A percentile compares a stretch with the other conserved stretches of the same genome.
phyloP scores from a whole-genome alignment of 2,888 invertebrate species.

The Ametastegia equiseti region DNA sequence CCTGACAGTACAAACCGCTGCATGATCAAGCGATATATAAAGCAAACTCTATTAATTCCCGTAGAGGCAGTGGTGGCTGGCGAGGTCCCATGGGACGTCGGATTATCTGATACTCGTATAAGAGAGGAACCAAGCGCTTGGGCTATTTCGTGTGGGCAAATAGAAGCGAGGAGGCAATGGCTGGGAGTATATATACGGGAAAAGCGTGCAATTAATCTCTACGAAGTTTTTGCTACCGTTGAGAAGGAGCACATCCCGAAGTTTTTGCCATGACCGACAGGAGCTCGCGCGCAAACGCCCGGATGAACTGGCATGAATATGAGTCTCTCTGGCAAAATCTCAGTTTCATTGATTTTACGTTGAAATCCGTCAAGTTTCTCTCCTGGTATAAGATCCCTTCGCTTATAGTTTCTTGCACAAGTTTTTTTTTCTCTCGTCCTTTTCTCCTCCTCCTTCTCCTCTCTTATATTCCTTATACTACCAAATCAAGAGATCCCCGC shows the following conservation, averaged over 20 bases:
- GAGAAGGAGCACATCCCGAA: slow-evolving; percentile 46
- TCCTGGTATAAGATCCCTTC: not conserved
- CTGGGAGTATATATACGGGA: slow-evolving; percentile 14
- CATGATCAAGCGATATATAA: slow-evolving; percentile 59
- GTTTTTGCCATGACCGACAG: slow-evolving; percentile 29
- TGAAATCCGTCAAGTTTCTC: not conserved
- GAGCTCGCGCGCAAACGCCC: slow-evolving; percentile 2
- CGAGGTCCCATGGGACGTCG: slow-evolving; percentile 51
- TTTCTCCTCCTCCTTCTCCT: too few species aligned
- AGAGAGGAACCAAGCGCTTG: not conserved
- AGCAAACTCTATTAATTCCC: slow-evolving; percentile 61
- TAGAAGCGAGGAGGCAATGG: slow-evolving; percentile 5
- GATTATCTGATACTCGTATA: slow-evolving; percentile 49
- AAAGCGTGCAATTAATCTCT: slow-evolving; percentile 48
- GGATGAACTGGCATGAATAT: slow-evolving; percentile 38
- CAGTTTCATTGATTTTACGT: slow-evolving; percentile 28
- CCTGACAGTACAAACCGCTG: slow-evolving; percentile 45
- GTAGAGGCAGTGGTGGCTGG: not conserved
- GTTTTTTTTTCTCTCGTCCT: not conserved
- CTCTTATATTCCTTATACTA: too few species aligned
- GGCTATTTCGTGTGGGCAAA: slow-evolving; percentile 18
- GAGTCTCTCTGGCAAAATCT: slow-evolving; percentile 36
- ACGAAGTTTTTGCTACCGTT: slow-evolving; percentile 40
- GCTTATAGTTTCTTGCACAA: not conserved
- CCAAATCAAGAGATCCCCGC: not conserved